Evolutionary conservation across 2,888 invertebrate species (phyloP).

Genomic region (Mellilla xanthometata): DNA sequence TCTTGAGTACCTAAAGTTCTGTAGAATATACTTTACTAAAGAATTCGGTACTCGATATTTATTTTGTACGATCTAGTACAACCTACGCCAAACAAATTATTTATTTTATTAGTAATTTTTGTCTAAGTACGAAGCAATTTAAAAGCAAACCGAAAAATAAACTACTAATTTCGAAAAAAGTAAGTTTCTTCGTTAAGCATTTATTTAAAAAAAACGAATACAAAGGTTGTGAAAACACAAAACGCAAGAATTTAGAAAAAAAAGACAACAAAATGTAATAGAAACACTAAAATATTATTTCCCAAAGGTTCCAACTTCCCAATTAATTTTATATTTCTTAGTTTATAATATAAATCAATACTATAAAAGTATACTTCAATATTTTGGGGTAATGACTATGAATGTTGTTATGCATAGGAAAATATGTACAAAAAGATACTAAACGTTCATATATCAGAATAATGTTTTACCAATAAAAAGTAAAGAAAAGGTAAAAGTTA

Average conservation of each 20-base stretch:
- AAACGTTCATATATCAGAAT: constrained; percentile 39
- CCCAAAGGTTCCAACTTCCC: constrained; percentile 45
- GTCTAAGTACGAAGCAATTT: constrained; percentile 69
- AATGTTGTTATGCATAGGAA: constrained; percentile 47
- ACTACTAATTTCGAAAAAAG: constrained; percentile 26
- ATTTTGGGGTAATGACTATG: constrained; percentile 61
- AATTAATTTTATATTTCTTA: constrained; percentile 40
- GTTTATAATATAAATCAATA: constrained; percentile 33
- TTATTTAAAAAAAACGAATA: constrained; percentile 43
- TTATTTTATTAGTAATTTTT: constrained; percentile 32
- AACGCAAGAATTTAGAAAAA: constrained; percentile 31
- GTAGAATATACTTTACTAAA: background rate
- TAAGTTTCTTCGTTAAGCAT: constrained; percentile 34
- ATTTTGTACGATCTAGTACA: constrained; percentile 47
- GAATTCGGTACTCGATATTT: constrained; percentile 11
- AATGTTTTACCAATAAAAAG: constrained; percentile 34
- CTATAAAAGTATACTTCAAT: constrained; percentile 38
- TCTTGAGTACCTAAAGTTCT: background rate
- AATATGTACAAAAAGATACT: constrained; percentile 58
- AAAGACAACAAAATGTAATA: constrained; percentile 33
- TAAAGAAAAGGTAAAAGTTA: constrained; percentile 32
- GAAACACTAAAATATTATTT: constrained; percentile 38
- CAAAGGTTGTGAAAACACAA: constrained; percentile 45
- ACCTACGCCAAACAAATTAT: constrained; percentile 37
- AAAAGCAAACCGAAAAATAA: constrained; percentile 51